Evolutionary conservation across 2,888 invertebrate species (phyloP), one percentile per base, ranked within the genome.

Genomic region (Electrophaes corylata): DNA sequence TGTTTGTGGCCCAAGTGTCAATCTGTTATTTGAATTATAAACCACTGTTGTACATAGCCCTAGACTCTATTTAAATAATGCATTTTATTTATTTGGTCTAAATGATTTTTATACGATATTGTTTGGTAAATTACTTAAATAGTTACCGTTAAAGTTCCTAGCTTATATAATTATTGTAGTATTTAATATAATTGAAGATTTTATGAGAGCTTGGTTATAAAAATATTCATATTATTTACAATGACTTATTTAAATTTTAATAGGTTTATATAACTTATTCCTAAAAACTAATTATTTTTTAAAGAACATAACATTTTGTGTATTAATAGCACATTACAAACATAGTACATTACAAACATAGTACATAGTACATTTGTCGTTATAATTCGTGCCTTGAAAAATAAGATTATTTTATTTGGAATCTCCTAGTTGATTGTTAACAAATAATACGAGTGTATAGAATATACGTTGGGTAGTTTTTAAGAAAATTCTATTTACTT

Each of bases 401-500:
- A 29, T 29, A 29, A 0, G 33, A 41, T 29, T 55, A 41, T 31
- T 44, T 55, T 43, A 53, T 31, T 35, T 35, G 46, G 57, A 60
- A 60, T 60, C 60, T 60, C 60, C 29, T 71, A 66, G 71, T 73
- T 73, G 64, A 58, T 57, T 40, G 18, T 10, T 19, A 37, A 48
- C 37, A 31, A 19, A 4, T 40, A 14, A n/a, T 23, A 23, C 1
- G 23, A 23, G 23, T 23, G 4, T 6, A 23, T 23, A 23, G 23
- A 6, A 5, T 23, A 23, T 23, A 23, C 6, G 5, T n/a, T 23
- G 6, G 6, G 23, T 23, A 5, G 4, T 5, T 23, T 23, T 23
- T 23, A 23, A 23, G 4, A 5, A 4, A 5, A 5, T 23, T 23
- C 23, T 4, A 5, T 23, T 23, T 6, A 23, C 23, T 23, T n/a